Percentiles rank a stretch among this genome's conserved stretches.
phyloP scores from a whole-genome alignment of 2,797 vertebrate genomes.

The Babyrousa celebensis region DNA sequence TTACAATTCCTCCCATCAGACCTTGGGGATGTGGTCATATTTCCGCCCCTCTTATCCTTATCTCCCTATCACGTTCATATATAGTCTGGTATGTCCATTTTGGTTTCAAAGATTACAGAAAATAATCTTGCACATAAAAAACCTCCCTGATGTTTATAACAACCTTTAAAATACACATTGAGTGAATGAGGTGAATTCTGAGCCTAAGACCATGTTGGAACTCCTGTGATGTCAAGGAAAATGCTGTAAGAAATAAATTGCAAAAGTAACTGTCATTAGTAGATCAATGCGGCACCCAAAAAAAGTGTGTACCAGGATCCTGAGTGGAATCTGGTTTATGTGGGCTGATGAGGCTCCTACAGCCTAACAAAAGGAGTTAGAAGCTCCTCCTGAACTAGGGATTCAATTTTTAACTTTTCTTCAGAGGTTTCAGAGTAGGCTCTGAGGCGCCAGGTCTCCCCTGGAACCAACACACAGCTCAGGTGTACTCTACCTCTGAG shows the following conservation, averaged over 20 bases:
- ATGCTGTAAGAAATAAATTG: neutral
- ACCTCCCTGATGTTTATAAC: neutral
- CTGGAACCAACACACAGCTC: accelerated
- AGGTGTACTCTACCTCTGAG: accelerated
- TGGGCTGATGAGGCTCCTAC: too few species aligned
- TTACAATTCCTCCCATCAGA: neutral
- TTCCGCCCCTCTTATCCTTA: neutral
- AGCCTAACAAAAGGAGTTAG: too few species aligned
- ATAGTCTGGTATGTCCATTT: neutral
- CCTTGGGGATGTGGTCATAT: accelerated
- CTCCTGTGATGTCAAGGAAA: neutral
- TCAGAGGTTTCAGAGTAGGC: accelerated
- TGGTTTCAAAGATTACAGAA: constrained; percentile 1
- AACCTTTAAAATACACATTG: neutral
- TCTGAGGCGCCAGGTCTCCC: neutral
- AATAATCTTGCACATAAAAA: neutral
- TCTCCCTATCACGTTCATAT: accelerated
- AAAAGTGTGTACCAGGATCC: neutral
- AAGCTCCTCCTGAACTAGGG: too few species aligned
- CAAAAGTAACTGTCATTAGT: neutral
- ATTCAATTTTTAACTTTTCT: neutral
- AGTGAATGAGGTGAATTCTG: neutral
- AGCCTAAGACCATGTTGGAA: neutral
- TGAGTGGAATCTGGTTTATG: too few species aligned
- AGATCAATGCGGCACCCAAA: accelerated